Percentiles rank a stretch among this genome's conserved stretches.
These are phyloP conservation scores for Zenarchopterus dispar DNA, from an alignment of 2,797 vertebrate species.

Conservation along the genomic window DNA sequence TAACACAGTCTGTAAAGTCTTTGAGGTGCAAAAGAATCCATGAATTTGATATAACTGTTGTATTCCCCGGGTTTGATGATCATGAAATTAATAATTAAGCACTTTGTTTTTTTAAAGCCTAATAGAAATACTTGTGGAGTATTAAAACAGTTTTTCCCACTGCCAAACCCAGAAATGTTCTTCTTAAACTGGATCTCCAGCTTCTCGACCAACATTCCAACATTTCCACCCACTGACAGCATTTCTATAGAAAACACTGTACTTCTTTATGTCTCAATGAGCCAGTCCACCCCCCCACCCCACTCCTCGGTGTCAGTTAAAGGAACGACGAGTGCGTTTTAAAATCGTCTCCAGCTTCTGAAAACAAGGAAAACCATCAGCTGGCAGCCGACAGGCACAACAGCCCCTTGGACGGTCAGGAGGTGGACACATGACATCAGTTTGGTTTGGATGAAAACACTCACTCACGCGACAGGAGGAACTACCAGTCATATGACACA, in stretches of 20 bases:
- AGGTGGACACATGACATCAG: conserved; percentile 53
- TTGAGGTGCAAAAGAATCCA: too few relatives aligned
- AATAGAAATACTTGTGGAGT: too few relatives aligned
- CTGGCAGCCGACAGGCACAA: conserved; percentile 23
- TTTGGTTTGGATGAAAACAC: neutral
- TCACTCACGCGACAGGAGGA: conserved; percentile 19
- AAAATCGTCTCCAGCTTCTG: neutral
- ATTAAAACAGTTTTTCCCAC: too few relatives aligned
- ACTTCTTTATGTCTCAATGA: conserved; percentile 41
- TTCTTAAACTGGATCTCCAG: conserved; percentile 2
- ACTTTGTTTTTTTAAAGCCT: too few relatives aligned
- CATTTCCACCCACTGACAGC: conserved; percentile 43
- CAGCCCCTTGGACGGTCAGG: conserved; percentile 53
- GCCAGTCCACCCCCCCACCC: neutral
- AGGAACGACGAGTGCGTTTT: conserved; percentile 16
- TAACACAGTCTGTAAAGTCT: too few relatives aligned
- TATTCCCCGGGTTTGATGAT: too few relatives aligned
- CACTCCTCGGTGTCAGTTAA: conserved; percentile 24
- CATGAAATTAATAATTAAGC: too few relatives aligned
- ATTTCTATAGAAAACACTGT: conserved; percentile 28
- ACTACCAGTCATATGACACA: conserved; percentile 28
- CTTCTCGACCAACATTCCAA: conserved; percentile 25
- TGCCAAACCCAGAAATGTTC: too few relatives aligned
- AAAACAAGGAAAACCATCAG: conserved; percentile 37
- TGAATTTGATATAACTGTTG: too few relatives aligned